Evolutionary conservation across 2,888 invertebrate species (phyloP).

Genomic region (Ennomos quercinarius): DNA sequence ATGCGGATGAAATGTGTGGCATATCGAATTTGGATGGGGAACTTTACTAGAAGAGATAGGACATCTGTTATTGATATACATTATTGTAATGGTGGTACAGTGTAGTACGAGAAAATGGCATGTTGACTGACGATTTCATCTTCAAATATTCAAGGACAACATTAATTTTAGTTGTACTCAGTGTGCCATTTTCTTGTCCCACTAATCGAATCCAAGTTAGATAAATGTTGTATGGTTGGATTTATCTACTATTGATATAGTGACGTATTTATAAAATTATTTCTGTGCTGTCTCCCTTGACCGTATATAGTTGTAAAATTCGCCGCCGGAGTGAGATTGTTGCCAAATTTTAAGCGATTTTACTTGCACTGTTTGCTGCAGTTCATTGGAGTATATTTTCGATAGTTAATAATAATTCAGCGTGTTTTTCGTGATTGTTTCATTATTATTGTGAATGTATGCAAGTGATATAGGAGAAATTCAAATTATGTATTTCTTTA

Average conservation of each 20-base stretch:
- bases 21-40: slow-evolving; percentile 7
- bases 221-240: slow-evolving; percentile 9
- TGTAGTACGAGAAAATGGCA: slow-evolving; percentile 5
- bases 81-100: slow-evolving; percentile 4
- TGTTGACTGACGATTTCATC: neutral
- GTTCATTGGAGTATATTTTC: slow-evolving; percentile 53
- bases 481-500: neutral
- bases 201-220: slow-evolving; percentile 6
- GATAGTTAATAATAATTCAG: slow-evolving; percentile 44
- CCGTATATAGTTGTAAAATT: slow-evolving; percentile 33
- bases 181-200: slow-evolving; percentile 5
- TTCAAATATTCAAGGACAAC: neutral
- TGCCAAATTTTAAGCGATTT: slow-evolving; percentile 67
- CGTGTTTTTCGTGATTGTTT: slow-evolving; percentile 2
- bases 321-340: slow-evolving; percentile 52
- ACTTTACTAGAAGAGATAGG: slow-evolving; percentile 3
- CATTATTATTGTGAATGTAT: slow-evolving; percentile 2
- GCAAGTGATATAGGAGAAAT: slow-evolving; percentile 2
- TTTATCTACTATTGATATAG: neutral
- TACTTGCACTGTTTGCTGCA: slow-evolving; percentile 39
- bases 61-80: slow-evolving; percentile 6
- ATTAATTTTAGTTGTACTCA: neutral
- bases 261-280: slow-evolving; percentile 23
- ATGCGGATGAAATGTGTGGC: neutral
- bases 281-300: slow-evolving; percentile 39